Percentiles rank a stretch among this genome's conserved stretches.
phyloP scores from a whole-genome alignment of 1,140 invertebrate species.

The Cherax destructor region DNA sequence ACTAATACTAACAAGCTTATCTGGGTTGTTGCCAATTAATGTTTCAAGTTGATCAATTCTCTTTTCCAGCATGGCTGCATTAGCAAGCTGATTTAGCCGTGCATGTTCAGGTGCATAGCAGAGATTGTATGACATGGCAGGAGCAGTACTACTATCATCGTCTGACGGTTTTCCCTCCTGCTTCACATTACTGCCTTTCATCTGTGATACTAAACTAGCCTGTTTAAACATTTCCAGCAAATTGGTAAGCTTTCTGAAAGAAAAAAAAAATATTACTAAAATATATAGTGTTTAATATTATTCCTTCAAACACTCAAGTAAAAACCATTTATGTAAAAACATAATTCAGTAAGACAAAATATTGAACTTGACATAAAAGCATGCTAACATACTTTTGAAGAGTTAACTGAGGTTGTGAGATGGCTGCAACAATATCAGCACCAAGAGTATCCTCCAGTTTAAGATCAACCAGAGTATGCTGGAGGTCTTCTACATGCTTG shows the following conservation, averaged over 20 bases:
- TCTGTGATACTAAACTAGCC: constrained; percentile 59
- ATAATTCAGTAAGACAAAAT: background rate
- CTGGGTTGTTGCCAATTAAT: constrained; percentile 81
- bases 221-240: constrained; percentile 66
- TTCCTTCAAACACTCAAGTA: background rate
- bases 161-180: constrained; percentile 43
- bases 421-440: constrained; percentile 77
- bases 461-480: constrained; percentile 79
- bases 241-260: constrained; percentile 75
- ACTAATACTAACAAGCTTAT: constrained; percentile 77
- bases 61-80: constrained; percentile 84
- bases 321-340: background rate
- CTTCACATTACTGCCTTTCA: constrained; percentile 14
- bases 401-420: constrained; percentile 80
- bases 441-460: constrained; percentile 80
- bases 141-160: constrained; percentile 48
- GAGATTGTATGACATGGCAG: constrained; percentile 79
- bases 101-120: constrained; percentile 80
- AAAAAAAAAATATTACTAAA: constrained; percentile 15
- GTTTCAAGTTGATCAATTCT: constrained; percentile 85
- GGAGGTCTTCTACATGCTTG: constrained; percentile 78
- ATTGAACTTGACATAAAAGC: background rate
- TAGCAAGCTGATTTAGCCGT: constrained; percentile 83
- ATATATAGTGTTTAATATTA: background rate
- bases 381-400: constrained; percentile 78